phyloP scores from a whole-genome alignment of 2,113 vertebrate species.

The Gallinago jamesoni region DNA sequence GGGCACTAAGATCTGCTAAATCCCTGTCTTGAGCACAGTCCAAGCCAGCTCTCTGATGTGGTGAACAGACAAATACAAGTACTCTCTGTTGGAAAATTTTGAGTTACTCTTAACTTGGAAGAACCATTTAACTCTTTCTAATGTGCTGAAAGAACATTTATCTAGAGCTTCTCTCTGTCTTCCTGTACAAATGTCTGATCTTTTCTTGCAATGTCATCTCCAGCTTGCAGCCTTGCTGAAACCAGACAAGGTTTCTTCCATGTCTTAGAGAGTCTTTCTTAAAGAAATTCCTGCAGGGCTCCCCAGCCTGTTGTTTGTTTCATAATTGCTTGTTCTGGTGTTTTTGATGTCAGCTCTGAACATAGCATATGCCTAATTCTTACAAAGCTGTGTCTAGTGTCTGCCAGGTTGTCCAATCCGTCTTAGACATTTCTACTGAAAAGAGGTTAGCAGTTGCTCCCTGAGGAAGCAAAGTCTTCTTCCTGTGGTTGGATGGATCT shows the following conservation, averaged over 20 bases:
- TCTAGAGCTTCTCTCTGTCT: neutral
- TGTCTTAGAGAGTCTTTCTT: neutral
- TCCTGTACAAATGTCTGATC: neutral
- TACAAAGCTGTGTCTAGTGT: neutral
- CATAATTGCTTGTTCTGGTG: neutral
- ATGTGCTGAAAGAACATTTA: neutral
- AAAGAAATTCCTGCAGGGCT: neutral
- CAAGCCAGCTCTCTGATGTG: neutral
- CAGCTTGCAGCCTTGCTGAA: neutral
- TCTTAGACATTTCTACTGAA: neutral
- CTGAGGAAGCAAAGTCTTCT: neutral
- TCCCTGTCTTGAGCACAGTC: neutral
- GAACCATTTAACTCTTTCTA: neutral
- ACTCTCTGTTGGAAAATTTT: neutral
- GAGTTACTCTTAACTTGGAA: neutral
- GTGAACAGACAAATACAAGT: neutral
- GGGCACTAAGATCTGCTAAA: neutral
- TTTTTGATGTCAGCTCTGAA: slow-evolving; percentile 7
- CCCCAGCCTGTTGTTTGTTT: neutral
- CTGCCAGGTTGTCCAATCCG: neutral
- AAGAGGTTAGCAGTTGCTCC: neutral
- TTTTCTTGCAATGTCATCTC: neutral
- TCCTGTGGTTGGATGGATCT: neutral
- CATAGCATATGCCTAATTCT: neutral
- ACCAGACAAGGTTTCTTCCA: neutral